phyloP scores from a whole-genome alignment of 1,140 invertebrate species.

The Drosophila eugracilis region DNA sequence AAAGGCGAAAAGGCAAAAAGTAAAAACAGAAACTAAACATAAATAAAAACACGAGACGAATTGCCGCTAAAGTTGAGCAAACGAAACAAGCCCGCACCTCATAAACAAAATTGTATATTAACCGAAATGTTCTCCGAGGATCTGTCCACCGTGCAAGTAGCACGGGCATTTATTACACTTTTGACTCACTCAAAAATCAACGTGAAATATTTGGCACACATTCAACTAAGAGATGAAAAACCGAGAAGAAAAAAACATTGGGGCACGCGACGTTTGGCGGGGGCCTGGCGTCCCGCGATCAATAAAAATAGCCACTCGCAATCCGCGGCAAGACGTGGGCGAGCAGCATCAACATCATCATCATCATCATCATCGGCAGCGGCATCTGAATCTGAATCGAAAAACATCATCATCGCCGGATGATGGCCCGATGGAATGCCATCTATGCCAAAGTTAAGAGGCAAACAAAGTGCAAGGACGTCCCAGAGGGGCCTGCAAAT shows the following conservation, averaged over 20 bases:
- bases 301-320: conserved; percentile 52
- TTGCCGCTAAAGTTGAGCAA: conserved; percentile 36
- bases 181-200: conserved; percentile 48
- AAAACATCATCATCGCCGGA: conserved; percentile 22
- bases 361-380: conserved; percentile 6
- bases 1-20: too few species aligned
- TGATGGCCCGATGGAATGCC: conserved; percentile 40
- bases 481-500: conserved; percentile 35
- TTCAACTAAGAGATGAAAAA: conserved; percentile 49
- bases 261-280: conserved; percentile 53
- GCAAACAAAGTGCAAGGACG: conserved; percentile 58
- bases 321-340: conserved; percentile 38
- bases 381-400: conserved; percentile 16
- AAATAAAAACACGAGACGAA: conserved; percentile 43
- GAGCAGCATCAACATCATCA: conserved; percentile 19
- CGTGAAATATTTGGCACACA: conserved; percentile 74
- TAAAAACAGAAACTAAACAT: too few species aligned
- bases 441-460: conserved; percentile 56
- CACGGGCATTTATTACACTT: conserved; percentile 53
- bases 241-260: conserved; percentile 15
- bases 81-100: conserved; percentile 14
- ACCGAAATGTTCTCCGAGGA: conserved; percentile 15
- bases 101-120: conserved; percentile 8
- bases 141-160: conserved; percentile 9
- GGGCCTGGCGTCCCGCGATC: conserved; percentile 36